Percentiles rank a stretch among this genome's conserved stretches.
Evolutionary conservation across 1,140 invertebrate genomes (phyloP).

Genomic region (Grapholita molesta): DNA sequence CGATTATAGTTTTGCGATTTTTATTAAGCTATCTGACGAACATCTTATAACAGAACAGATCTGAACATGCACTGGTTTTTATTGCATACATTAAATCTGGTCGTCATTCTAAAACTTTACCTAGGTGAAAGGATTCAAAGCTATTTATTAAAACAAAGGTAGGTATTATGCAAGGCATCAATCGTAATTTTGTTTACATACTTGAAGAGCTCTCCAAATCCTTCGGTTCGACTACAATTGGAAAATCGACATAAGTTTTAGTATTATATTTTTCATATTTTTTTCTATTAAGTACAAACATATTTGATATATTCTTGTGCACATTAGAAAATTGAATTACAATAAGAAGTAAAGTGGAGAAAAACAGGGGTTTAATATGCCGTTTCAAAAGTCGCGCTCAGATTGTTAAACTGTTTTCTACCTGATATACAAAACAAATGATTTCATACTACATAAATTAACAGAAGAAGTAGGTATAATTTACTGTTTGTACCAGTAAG

Average conservation of each 20-base stretch:
- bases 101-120: neutral
- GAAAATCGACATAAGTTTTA: conserved; percentile 32
- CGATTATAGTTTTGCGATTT: neutral
- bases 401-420: too few relatives aligned
- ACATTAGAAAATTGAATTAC: too few relatives aligned
- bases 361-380: too few relatives aligned
- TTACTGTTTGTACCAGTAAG: neutral
- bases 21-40: neutral
- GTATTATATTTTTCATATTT: neutral
- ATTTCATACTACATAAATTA: too few relatives aligned
- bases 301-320: too few relatives aligned
- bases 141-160: conserved; percentile 27
- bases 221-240: conserved; percentile 82
- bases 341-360: too few relatives aligned
- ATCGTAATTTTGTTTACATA: conserved; percentile 72
- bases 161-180: conserved; percentile 25
- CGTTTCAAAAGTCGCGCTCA: too few relatives aligned
- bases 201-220: conserved; percentile 87
- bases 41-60: neutral
- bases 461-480: too few relatives aligned
- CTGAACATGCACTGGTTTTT: neutral
- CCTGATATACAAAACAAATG: too few relatives aligned
- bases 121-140: conserved; percentile 10
- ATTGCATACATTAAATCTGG: neutral
- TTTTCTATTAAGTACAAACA: too few relatives aligned